These are phyloP conservation scores for Butorides virescens DNA, from an alignment of 2,113 vertebrate genomes.

Conservation along the genomic window DNA sequence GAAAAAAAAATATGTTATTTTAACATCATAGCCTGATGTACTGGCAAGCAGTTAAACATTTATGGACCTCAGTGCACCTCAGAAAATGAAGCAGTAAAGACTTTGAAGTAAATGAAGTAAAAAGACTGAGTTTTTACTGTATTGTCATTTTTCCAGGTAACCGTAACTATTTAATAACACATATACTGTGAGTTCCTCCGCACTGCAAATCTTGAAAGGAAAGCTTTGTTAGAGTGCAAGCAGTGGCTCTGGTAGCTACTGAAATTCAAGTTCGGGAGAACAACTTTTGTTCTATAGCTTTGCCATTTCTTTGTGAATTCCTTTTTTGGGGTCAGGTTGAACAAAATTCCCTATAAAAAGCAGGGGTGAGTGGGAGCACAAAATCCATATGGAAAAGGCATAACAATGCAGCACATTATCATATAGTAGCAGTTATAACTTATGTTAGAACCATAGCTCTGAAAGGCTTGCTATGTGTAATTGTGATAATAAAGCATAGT, in stretches of 20 bases:
- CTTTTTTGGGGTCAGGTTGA: background rate
- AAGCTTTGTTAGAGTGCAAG: background rate
- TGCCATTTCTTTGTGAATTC: background rate
- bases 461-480: background rate
- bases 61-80: background rate
- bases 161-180: background rate
- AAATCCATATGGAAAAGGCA: background rate
- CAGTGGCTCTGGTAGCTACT: background rate
- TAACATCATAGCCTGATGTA: background rate
- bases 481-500: constrained; percentile 20
- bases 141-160: background rate
- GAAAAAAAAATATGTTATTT: background rate
- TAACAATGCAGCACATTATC: background rate
- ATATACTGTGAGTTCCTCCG: background rate
- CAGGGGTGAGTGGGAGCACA: background rate
- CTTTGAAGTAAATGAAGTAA: too few relatives aligned
- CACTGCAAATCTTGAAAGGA: background rate
- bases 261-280: background rate
- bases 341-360: background rate
- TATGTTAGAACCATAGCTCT: background rate
- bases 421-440: background rate
- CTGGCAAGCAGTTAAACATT: background rate
- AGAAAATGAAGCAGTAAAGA: background rate
- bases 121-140: background rate
- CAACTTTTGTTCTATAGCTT: background rate